These are phyloP conservation scores for Zonitis immaculata DNA, from an alignment of 2,888 invertebrate species.

Conservation along the genomic window DNA sequence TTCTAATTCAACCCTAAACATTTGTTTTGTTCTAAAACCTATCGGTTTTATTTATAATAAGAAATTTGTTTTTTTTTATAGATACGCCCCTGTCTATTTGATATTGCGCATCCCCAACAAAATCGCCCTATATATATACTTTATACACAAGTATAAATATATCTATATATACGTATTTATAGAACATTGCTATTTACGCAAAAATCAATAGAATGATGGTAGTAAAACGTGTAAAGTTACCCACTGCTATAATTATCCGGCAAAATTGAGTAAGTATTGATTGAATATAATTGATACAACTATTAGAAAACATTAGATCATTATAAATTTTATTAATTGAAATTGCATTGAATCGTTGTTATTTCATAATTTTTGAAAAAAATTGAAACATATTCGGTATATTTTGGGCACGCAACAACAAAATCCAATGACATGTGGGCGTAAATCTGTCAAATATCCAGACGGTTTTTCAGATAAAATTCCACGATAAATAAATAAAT, in stretches of 20 bases:
- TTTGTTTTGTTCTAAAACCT: too few relatives aligned
- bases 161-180: too few relatives aligned
- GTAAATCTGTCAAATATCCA: constrained; percentile 43
- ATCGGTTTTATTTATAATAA: too few relatives aligned
- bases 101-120: constrained; percentile 10
- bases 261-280: constrained; percentile 37
- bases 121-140: constrained; percentile 5
- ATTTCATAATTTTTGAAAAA: constrained; percentile 29
- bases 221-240: constrained; percentile 40
- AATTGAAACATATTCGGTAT: constrained; percentile 35
- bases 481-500: background rate
- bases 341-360: constrained; percentile 22
- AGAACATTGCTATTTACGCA: constrained; percentile 27
- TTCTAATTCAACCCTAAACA: too few relatives aligned
- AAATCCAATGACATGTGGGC: constrained; percentile 42
- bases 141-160: too few relatives aligned
- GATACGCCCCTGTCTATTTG: background rate
- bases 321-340: background rate
- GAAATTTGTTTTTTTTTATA: background rate
- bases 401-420: background rate
- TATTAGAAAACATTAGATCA: background rate
- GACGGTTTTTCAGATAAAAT: background rate
- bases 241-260: constrained; percentile 38
- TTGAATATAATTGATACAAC: background rate
- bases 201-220: constrained; percentile 47